Conservation (phyloP, 2,113 vertebrate species). For the Theristicus caerulescens region DNA sequence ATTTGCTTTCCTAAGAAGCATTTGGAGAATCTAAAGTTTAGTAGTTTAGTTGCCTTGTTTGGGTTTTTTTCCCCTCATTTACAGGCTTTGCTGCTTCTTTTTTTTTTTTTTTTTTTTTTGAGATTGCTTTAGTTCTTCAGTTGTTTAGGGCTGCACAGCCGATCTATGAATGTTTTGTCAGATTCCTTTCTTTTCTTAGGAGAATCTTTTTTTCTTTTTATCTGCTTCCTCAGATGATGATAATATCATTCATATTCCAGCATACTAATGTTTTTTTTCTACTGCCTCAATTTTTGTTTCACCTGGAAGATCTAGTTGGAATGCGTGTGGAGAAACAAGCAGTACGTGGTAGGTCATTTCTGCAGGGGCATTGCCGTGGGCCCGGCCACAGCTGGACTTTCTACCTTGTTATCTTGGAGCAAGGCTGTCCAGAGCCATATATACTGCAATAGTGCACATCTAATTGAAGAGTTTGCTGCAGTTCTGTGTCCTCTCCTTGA, state of each 20-base stretch:
- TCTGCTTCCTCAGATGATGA: background rate
- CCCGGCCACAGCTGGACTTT: background rate
- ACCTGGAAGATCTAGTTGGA: background rate
- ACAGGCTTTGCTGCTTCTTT: background rate
- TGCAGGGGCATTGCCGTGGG: background rate
- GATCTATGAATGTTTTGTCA: background rate
- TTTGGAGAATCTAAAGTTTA: background rate
- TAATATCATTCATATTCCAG: background rate
- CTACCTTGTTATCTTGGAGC: background rate
- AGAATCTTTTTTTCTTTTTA: background rate
- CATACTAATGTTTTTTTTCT: background rate
- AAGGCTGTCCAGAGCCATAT: background rate
- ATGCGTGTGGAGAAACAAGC: background rate
- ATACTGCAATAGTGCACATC: background rate
- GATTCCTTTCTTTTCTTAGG: background rate
- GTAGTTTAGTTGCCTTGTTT: background rate
- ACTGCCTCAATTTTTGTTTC: background rate
- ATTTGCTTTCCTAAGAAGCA: background rate
- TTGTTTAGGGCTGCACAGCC: background rate
- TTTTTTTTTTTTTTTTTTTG: background rate
- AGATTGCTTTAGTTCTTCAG: background rate
- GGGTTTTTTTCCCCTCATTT: background rate
- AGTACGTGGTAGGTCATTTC: background rate
- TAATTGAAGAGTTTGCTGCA: background rate
- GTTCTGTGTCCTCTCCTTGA: background rate